Conservation (phyloP, 2,797 vertebrate species). For the Coilia nasus region DNA sequence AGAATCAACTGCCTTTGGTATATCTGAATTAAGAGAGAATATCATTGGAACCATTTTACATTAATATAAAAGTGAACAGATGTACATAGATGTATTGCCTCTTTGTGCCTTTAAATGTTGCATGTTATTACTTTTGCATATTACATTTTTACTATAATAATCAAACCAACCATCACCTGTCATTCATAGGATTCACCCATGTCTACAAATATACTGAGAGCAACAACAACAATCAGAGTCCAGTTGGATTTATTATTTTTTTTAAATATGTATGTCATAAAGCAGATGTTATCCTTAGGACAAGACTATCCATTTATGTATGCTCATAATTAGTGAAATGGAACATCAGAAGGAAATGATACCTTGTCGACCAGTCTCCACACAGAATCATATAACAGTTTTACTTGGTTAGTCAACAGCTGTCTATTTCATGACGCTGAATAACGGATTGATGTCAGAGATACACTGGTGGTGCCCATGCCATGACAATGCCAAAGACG, state of each 20-base stretch:
- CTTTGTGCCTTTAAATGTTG: too few relatives aligned
- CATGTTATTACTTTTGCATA: too few relatives aligned
- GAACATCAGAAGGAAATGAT: neutral
- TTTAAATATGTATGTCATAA: neutral
- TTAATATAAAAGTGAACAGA: too few relatives aligned
- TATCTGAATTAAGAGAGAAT: too few relatives aligned
- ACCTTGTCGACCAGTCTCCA: neutral
- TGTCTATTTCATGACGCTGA: neutral
- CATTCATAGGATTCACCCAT: too few relatives aligned
- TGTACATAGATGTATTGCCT: too few relatives aligned
- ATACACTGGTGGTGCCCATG: neutral
- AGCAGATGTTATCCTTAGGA: constrained; percentile 14
- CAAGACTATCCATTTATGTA: constrained; percentile 15
- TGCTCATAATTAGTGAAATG: neutral
- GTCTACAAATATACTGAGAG: neutral
- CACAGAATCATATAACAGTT: neutral
- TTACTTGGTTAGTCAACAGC: neutral
- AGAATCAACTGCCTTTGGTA: too few relatives aligned
- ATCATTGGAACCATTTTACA: too few relatives aligned
- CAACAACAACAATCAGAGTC: neutral
- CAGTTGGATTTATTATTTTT: neutral
- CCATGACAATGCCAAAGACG: neutral
- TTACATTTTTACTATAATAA: too few relatives aligned
- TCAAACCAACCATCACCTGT: too few relatives aligned
- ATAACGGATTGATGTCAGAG: neutral